Evolutionary conservation across 2,113 vertebrate genomes (phyloP).

Genomic region (Pelvicachromis taeniatus): DNA sequence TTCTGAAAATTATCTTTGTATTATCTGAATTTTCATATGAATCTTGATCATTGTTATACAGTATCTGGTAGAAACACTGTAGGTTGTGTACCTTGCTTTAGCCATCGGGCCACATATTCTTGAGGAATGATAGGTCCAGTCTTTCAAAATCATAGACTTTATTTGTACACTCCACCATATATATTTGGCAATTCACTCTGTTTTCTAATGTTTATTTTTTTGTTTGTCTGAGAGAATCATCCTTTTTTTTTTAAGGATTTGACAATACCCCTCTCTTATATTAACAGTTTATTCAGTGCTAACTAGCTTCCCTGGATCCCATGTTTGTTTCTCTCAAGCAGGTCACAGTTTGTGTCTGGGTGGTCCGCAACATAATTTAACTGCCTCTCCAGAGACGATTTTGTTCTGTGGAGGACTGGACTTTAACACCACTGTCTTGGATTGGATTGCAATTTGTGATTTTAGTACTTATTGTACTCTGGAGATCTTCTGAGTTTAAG

Average conservation of each 20-base stretch:
- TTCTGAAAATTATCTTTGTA: neutral
- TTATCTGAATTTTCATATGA: neutral
- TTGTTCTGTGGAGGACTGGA: neutral
- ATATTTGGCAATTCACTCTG: neutral
- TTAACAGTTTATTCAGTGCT: neutral
- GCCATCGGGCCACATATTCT: neutral
- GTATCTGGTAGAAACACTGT: neutral
- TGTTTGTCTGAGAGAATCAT: too few relatives aligned
- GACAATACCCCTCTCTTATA: neutral
- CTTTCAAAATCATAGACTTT: neutral
- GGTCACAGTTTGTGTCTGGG: neutral
- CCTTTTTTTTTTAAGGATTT: neutral
- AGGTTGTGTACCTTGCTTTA: neutral
- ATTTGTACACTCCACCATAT: neutral
- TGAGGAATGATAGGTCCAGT: neutral
- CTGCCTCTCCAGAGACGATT: neutral
- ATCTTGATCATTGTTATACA: neutral
- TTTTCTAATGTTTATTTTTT: neutral
- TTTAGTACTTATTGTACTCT: neutral
- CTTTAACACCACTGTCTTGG: neutral
- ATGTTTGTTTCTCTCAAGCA: neutral
- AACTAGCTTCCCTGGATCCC: neutral
- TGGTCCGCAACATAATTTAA: neutral
- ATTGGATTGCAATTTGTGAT: neutral
- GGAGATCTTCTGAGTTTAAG: neutral